A percentile compares a stretch with the other conserved stretches of the same genome.
Evolutionary conservation across 1,140 invertebrate species (phyloP).

Genomic region (Drosophila athabasca): DNA sequence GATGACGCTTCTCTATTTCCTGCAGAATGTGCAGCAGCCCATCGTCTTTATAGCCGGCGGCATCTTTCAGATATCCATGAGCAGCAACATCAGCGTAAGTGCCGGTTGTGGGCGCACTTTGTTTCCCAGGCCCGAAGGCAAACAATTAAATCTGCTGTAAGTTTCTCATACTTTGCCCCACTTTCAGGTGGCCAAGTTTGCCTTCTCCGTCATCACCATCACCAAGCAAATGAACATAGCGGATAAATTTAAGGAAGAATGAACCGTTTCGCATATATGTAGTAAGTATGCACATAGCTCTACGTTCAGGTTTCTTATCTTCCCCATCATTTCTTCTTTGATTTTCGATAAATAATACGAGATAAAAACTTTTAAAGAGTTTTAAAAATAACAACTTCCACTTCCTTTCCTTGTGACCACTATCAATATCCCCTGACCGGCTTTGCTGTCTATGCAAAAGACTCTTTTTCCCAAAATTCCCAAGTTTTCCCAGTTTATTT

Average conservation of each 20-base stretch:
- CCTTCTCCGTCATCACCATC: conserved; percentile 71
- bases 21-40: conserved; percentile 69
- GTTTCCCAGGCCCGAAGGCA: neutral
- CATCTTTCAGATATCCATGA: conserved; percentile 71
- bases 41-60: conserved; percentile 66
- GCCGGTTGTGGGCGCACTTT: too few species aligned
- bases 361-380: too few species aligned
- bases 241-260: conserved; percentile 68
- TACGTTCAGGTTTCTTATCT: too few species aligned
- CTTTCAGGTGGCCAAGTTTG: conserved; percentile 64
- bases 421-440: too few species aligned
- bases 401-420: too few species aligned
- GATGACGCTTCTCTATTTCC: conserved; percentile 62
- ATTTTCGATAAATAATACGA: too few species aligned
- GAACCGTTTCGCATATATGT: neutral
- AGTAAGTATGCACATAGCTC: neutral
- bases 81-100: conserved; percentile 73
- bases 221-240: conserved; percentile 69
- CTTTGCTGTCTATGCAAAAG: too few species aligned
- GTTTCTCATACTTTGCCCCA: neutral
- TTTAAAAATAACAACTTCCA: too few species aligned
- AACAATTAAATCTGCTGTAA: neutral
- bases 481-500: too few species aligned
- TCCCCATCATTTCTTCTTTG: too few species aligned
- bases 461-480: too few species aligned